These are phyloP conservation scores for Andrena dorsata DNA, from an alignment of 2,888 invertebrate species.

Conservation along the genomic window DNA sequence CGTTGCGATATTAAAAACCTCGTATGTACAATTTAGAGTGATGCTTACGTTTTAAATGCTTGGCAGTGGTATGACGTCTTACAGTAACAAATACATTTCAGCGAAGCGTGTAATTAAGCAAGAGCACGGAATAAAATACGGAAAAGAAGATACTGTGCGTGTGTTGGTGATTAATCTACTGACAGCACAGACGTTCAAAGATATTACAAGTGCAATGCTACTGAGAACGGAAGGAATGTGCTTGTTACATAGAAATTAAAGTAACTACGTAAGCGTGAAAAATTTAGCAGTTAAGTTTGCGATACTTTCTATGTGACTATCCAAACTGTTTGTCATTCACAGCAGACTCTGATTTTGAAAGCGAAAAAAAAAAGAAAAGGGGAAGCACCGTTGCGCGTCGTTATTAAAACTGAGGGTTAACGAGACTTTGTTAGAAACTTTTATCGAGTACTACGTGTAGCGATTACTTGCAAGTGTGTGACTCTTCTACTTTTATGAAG, in stretches of 20 bases:
- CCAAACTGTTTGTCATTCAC: conserved; percentile 24
- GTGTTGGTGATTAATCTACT: conserved; percentile 44
- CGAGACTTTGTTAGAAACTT: conserved; percentile 28
- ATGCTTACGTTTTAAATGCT: not conserved
- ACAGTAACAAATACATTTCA: conserved; percentile 25
- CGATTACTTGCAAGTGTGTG: conserved; percentile 56
- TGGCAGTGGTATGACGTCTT: conserved; percentile 1
- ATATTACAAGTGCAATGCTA: conserved; percentile 28
- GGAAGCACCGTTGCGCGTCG: too few species aligned
- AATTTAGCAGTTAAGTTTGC: conserved; percentile 30
- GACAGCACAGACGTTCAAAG: conserved; percentile 36
- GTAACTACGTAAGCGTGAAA: conserved; percentile 50
- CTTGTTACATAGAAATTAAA: conserved; percentile 44
- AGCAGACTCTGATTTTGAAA: conserved; percentile 31
- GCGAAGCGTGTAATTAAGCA: conserved; percentile 46
- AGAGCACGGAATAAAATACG: conserved; percentile 32
- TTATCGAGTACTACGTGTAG: conserved; percentile 40
- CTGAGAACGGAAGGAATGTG: conserved; percentile 31
- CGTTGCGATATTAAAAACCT: conserved; percentile 9
- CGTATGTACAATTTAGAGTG: conserved; percentile 1
- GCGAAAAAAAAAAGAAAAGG: conserved; percentile 30
- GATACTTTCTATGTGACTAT: conserved; percentile 25
- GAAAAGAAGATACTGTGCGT: conserved; percentile 37
- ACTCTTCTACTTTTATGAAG: conserved; percentile 36
- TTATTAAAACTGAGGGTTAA: conserved; percentile 1